Percentiles rank a stretch among this genome's conserved stretches.
Conservation (phyloP, 2,113 vertebrate species). For the Misgurnus mizolepis region DNA sequence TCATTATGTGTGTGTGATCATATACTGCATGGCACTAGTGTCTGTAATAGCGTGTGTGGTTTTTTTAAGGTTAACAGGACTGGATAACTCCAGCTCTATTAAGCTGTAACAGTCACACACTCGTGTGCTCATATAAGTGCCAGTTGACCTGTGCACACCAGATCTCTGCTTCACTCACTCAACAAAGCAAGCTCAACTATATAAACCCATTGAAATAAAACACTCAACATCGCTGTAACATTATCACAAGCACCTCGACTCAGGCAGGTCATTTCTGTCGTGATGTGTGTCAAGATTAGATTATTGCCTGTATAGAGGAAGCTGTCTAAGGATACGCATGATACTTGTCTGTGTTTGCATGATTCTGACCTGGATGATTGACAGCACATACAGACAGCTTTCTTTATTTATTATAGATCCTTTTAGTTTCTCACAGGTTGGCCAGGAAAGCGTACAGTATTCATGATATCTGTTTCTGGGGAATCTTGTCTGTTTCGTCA, state of each 20-base stretch:
- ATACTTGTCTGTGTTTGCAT: too few species aligned
- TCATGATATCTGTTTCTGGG: too few species aligned
- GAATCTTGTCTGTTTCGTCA: too few species aligned
- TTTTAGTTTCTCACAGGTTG: too few species aligned
- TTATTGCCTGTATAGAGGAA: too few species aligned
- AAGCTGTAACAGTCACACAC: constrained; percentile 4
- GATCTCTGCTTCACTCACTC: constrained; percentile 24
- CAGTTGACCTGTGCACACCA: constrained; percentile 19
- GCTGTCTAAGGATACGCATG: too few species aligned
- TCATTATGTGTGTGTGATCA: neutral
- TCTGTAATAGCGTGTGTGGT: constrained; percentile 8
- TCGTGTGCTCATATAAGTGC: constrained; percentile 13
- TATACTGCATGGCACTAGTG: neutral
- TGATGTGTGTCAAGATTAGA: constrained; percentile 4
- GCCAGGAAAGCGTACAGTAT: too few species aligned
- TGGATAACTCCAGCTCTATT: constrained; percentile 22
- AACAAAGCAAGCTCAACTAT: constrained; percentile 17
- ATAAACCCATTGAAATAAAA: constrained; percentile 12
- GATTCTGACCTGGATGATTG: too few species aligned
- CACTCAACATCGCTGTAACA: neutral
- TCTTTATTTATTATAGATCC: too few species aligned
- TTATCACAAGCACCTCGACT: neutral
- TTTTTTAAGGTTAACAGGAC: constrained; percentile 22
- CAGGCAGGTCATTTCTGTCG: neutral
- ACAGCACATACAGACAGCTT: too few species aligned